Conservation (phyloP, 2,113 vertebrate genomes). For the Pollachius pollachius region DNA sequence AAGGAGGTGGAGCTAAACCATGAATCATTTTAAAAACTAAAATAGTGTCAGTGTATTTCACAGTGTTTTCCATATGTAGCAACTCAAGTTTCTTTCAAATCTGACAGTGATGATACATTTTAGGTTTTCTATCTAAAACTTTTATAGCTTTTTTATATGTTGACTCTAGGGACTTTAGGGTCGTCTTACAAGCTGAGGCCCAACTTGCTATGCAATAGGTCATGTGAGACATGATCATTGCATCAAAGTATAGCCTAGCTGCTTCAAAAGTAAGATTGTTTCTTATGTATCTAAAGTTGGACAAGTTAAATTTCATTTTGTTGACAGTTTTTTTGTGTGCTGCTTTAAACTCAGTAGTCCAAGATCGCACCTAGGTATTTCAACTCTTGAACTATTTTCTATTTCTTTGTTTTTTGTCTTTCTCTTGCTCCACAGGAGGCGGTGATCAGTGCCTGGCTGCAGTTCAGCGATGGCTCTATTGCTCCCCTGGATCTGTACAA, state of each 20-base stretch:
- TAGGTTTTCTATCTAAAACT: no score
- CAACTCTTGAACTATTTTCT: background rate
- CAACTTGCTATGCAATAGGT: no score
- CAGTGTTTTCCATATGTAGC: no score
- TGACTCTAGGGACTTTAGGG: background rate
- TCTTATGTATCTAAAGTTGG: background rate
- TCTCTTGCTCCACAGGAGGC: slow-evolving; percentile 80
- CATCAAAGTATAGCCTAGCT: no score
- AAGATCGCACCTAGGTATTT: background rate
- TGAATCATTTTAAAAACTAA: no score
- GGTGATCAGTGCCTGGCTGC: slow-evolving; percentile 90
- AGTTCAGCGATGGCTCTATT: slow-evolving; percentile 91
- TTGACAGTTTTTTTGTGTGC: background rate
- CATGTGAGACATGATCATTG: no score
- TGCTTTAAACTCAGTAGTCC: background rate
- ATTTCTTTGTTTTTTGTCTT: background rate
- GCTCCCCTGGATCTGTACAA: slow-evolving; percentile 92
- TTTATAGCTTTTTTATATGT: no score
- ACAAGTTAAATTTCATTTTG: background rate
- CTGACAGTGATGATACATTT: no score
- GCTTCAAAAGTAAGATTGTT: background rate
- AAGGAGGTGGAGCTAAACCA: no score
- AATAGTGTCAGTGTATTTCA: no score
- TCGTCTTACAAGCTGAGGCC: no score
- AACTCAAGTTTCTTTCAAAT: no score